Evolutionary conservation across 2,113 vertebrate species (phyloP).

Genomic region (Heterocephalus glaber): DNA sequence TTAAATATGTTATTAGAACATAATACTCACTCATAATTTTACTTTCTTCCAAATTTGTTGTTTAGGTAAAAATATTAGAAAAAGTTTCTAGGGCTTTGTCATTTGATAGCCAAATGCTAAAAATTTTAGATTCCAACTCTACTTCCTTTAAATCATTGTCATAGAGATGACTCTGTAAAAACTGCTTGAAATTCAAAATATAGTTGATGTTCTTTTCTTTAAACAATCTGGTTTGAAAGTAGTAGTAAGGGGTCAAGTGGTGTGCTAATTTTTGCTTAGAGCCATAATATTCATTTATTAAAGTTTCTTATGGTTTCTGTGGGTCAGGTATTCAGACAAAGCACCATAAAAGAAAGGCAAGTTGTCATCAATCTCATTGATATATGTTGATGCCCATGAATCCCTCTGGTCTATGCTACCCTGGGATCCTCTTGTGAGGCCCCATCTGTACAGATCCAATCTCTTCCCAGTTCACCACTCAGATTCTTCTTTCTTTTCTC

Average conservation of each 20-base stretch:
- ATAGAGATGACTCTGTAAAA: slow-evolving; percentile 30
- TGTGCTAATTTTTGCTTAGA: background rate
- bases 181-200: background rate
- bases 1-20: slow-evolving; percentile 8
- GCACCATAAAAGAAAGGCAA: background rate
- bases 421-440: background rate
- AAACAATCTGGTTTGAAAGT: background rate
- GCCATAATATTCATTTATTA: background rate
- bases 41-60: background rate
- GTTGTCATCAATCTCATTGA: background rate
- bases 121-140: background rate
- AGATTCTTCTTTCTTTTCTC: background rate
- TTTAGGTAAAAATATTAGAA: background rate
- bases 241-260: background rate
- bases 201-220: background rate
- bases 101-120: slow-evolving; percentile 36
- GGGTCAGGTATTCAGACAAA: background rate
- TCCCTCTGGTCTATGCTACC: background rate
- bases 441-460: background rate
- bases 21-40: background rate
- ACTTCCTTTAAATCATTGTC: slow-evolving; percentile 1
- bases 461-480: background rate
- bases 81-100: slow-evolving; percentile 13
- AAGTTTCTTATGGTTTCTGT: background rate
- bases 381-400: background rate